phyloP scores from a whole-genome alignment of 2,888 invertebrate species.

The Idaea biselata region DNA sequence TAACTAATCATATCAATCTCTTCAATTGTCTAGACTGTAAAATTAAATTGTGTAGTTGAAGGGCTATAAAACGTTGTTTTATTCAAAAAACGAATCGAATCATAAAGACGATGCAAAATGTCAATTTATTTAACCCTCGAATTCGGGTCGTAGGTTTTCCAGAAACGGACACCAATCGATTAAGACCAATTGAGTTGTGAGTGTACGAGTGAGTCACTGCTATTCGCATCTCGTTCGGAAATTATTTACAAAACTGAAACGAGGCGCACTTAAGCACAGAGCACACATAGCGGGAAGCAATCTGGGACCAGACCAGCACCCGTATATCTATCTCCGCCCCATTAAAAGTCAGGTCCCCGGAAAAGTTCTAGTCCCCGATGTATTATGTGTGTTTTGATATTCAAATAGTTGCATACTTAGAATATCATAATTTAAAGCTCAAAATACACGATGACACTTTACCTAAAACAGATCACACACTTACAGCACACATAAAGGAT shows the following conservation, averaged over 20 bases:
- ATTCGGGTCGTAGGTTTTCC: constrained; percentile 41
- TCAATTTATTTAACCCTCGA: constrained; percentile 56
- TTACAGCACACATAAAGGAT: too few relatives aligned
- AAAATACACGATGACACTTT: too few relatives aligned
- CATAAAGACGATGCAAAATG: constrained; percentile 32
- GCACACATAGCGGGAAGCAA: neutral
- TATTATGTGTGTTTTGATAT: too few relatives aligned
- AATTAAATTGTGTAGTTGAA: neutral
- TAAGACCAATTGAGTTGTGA: constrained; percentile 51
- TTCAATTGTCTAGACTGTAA: neutral
- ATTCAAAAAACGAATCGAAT: constrained; percentile 39
- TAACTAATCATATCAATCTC: neutral
- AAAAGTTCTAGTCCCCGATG: too few relatives aligned
- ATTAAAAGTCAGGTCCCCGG: too few relatives aligned
- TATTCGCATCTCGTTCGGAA: constrained; percentile 27
- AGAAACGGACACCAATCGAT: constrained; percentile 46
- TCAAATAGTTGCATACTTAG: too few relatives aligned
- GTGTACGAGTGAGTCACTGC: constrained; percentile 45
- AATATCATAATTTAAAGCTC: too few relatives aligned
- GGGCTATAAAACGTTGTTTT: constrained; percentile 26
- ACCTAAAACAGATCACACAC: too few relatives aligned
- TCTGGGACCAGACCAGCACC: too few relatives aligned
- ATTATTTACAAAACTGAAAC: constrained; percentile 13
- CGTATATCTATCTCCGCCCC: too few relatives aligned
- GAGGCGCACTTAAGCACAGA: constrained; percentile 5